phyloP scores from a whole-genome alignment of 2,888 invertebrate genomes.

The Mamestra brassicae region DNA sequence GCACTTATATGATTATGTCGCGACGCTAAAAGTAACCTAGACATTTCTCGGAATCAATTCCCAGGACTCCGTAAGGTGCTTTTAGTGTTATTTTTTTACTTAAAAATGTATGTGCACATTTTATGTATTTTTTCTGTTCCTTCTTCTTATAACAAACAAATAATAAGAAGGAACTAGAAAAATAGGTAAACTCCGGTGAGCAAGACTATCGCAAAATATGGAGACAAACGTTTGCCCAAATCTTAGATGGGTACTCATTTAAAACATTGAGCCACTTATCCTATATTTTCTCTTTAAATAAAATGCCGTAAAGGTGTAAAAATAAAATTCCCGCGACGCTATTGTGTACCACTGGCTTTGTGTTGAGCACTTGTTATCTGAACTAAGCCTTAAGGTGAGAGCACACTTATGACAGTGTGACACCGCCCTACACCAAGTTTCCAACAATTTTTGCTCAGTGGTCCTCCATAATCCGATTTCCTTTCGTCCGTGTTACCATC shows the following conservation, averaged over 20 bases:
- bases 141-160: no score
- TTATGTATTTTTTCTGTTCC: no score
- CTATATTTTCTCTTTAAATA: neutral
- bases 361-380: slow-evolving; percentile 30
- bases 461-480: slow-evolving; percentile 19
- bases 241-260: neutral
- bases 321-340: neutral
- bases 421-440: neutral
- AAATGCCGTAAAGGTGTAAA: neutral
- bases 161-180: no score
- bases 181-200: no score
- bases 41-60: no score
- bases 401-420: slow-evolving; percentile 10
- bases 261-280: neutral
- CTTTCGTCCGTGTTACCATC: slow-evolving; percentile 5
- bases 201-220: no score
- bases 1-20: no score
- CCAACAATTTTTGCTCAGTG: neutral
- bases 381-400: slow-evolving; percentile 6
- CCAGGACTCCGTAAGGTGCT: no score
- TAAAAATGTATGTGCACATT: no score
- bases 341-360: neutral
- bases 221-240: neutral
- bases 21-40: no score
- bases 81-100: no score